These are phyloP conservation scores for Acropora tenuis DNA, from an alignment of 64 coral and sea anemone species.

Conservation along the genomic window DNA sequence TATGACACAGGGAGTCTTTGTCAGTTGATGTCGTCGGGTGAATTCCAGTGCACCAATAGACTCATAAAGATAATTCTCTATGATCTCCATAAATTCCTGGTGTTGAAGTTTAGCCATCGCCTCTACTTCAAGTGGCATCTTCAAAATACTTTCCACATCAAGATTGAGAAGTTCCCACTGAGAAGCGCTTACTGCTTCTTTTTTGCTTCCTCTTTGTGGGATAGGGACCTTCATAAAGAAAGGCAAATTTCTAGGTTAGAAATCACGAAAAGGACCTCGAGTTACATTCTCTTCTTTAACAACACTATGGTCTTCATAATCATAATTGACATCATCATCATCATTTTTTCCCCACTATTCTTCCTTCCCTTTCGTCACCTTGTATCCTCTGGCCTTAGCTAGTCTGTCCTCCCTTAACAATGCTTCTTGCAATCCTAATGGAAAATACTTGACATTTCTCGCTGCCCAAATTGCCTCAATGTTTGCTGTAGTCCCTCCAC, in stretches of 20 bases:
- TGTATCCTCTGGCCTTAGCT: slow-evolving; percentile 44
- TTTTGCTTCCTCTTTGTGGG: slow-evolving; percentile 39
- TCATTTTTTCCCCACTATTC: background rate
- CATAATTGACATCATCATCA: no score
- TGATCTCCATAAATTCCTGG: slow-evolving; percentile 48
- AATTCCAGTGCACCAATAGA: slow-evolving; percentile 70
- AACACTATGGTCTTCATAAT: no score
- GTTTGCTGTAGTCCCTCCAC: slow-evolving; percentile 67
- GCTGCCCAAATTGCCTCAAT: slow-evolving; percentile 82
- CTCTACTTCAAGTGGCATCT: slow-evolving; percentile 56
- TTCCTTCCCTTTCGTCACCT: background rate
- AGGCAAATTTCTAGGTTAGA: background rate
- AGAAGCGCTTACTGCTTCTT: slow-evolving; percentile 45
- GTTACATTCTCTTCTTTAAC: no score
- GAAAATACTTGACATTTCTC: slow-evolving; percentile 78
- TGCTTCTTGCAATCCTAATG: slow-evolving; percentile 71
- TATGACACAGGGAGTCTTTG: slow-evolving; percentile 52
- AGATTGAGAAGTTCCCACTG: slow-evolving; percentile 79
- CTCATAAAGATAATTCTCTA: slow-evolving; percentile 57
- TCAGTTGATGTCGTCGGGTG: slow-evolving; percentile 52
- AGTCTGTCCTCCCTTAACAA: slow-evolving; percentile 49
- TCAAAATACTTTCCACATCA: slow-evolving; percentile 51
- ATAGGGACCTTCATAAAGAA: background rate
- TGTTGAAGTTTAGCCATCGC: slow-evolving; percentile 10
- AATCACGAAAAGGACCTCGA: background rate